Percentiles rank a stretch among this genome's conserved stretches.
Evolutionary conservation across 2,888 invertebrate genomes (phyloP).

Genomic region (Himalopsyche tibetana): DNA sequence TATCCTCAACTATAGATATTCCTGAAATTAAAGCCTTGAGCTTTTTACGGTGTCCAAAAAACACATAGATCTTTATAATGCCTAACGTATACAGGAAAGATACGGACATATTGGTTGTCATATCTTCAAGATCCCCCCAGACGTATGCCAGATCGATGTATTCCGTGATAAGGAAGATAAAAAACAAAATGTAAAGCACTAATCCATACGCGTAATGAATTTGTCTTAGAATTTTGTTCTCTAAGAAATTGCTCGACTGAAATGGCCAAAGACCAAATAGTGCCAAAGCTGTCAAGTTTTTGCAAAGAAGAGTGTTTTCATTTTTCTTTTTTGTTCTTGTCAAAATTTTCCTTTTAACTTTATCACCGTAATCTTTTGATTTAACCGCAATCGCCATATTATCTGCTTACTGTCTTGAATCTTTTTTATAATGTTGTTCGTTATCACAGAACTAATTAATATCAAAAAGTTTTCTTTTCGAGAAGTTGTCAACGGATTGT

Average conservation of each 20-base stretch:
- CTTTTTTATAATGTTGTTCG: too few relatives aligned
- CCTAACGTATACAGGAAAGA: constrained; percentile 60
- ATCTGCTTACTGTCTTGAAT: not conserved
- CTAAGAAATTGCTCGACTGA: constrained; percentile 54
- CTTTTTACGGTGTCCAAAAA: constrained; percentile 56
- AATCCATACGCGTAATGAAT: constrained; percentile 53
- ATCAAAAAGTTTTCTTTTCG: too few relatives aligned
- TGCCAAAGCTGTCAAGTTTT: constrained; percentile 58
- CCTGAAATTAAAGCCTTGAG: constrained; percentile 48
- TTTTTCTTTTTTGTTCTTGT: not conserved
- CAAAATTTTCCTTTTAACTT: constrained; percentile 39
- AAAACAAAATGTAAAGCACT: constrained; percentile 53
- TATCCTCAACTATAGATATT: constrained; percentile 53
- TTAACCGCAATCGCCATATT: not conserved
- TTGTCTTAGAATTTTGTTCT: constrained; percentile 49
- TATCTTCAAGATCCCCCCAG: constrained; percentile 61
- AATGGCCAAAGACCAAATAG: constrained; percentile 61
- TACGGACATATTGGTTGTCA: constrained; percentile 63
- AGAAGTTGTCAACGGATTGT: too few relatives aligned
- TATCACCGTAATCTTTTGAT: not conserved
- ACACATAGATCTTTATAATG: constrained; percentile 56
- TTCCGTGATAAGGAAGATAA: constrained; percentile 61
- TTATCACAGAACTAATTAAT: too few relatives aligned
- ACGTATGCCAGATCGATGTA: constrained; percentile 59
- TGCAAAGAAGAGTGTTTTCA: constrained; percentile 50